Base-by-base conservation (phyloP, 2,113 vertebrate species). In the Eidolon helvum region DNA sequence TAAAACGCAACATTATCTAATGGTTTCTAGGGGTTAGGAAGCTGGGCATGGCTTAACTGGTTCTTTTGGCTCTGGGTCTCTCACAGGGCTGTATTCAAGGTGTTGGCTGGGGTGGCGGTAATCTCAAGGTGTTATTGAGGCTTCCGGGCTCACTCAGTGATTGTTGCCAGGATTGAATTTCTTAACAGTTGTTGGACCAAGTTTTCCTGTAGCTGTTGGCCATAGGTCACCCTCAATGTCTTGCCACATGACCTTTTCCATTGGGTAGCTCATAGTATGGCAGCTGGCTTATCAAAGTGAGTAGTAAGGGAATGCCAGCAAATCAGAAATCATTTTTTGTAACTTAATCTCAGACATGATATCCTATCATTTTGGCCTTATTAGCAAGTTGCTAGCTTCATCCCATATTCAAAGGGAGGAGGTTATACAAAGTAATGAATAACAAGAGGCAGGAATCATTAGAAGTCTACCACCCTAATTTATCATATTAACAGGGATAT, bases 121-220 rank as follows among this genome's bases (percentile, higher is more conserved):
- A 65, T 77, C 48, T 83, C 15, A 7, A n/a, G 33, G 30, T 82
- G 24, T 48, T 26, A 21, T 1, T 35, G 18, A 55, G 59, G 7
- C 38, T 90, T 92, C 12, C 66, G 53, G 43, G 61, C 14, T 94
- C 33, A 68, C 14, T 33, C 30, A 57, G 2, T 90, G 16, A 7
- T 68, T 48, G 16, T 68, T 93, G 83, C 66, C 63, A 91, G 19
- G 8, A 74, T 95, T 97, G 7, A 90, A 4, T 94, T 92, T 75
- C 35, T 90, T 89, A 45, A 90, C 53, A 82, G 15, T 61, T 83
- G 48, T 68, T 68, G 26, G 26, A 80, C 5, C 69, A 43, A 71
- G 22, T 48, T 45, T 85, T 88, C 59, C 57, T 43, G 8, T 40
- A 61, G 14, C 14, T 82, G 1, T 57, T 92, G 22, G 14, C 38